Evolutionary conservation across 2,797 vertebrate genomes (phyloP).

Genomic region (Ispidina picta): DNA sequence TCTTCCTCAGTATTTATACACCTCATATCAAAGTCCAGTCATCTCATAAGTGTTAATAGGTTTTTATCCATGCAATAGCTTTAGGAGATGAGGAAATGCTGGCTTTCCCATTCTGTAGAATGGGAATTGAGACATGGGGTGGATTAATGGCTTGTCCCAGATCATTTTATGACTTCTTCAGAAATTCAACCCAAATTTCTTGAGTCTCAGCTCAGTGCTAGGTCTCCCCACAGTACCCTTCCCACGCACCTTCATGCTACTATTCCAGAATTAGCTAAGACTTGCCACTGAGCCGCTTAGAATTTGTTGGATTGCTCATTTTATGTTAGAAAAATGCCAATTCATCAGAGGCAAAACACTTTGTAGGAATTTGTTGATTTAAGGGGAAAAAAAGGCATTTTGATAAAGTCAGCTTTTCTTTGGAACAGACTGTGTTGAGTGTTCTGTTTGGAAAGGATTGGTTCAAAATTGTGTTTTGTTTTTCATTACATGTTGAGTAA

Average conservation of each 20-base stretch:
- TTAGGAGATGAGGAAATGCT: neutral
- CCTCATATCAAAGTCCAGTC: constrained; percentile 22
- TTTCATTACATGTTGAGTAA: constrained; percentile 63
- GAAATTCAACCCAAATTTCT: constrained; percentile 54
- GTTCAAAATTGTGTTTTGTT: constrained; percentile 57
- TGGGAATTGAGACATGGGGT: neutral
- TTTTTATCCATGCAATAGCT: constrained; percentile 23
- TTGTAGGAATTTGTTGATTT: constrained; percentile 57
- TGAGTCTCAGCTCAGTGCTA: neutral
- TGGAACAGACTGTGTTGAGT: constrained; percentile 49
- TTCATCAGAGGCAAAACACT: constrained; percentile 60
- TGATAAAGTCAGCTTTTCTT: constrained; percentile 65
- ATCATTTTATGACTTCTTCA: constrained; percentile 27
- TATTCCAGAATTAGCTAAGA: constrained; percentile 56
- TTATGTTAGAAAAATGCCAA: constrained; percentile 60
- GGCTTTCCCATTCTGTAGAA: constrained; percentile 4
- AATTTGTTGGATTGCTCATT: constrained; percentile 61
- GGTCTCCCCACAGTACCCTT: constrained; percentile 45
- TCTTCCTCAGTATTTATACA: constrained; percentile 21
- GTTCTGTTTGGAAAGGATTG: constrained; percentile 30
- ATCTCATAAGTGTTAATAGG: constrained; percentile 39
- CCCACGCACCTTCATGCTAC: constrained; percentile 62
- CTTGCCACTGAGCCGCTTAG: constrained; percentile 49
- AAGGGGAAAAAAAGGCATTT: neutral
- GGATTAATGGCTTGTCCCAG: constrained; percentile 45